These are phyloP conservation scores for Mirza zaza DNA, from an alignment of 2,113 vertebrate genomes.

Conservation along the genomic window DNA sequence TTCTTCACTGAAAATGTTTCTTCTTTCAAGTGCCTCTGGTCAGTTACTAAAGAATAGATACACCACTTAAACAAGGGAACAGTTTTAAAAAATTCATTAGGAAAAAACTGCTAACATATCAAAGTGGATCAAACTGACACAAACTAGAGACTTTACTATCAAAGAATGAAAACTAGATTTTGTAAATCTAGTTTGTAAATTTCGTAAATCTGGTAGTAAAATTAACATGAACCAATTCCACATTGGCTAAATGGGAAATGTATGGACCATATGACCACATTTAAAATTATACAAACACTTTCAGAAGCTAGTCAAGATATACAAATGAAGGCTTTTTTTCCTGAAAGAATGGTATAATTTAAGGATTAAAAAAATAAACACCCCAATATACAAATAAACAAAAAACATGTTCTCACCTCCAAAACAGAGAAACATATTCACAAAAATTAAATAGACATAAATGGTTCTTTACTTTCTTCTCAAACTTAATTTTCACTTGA, in stretches of 20 bases:
- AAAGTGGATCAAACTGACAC: background rate
- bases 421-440: background rate
- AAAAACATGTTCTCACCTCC: background rate
- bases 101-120: conserved; percentile 14
- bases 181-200: background rate
- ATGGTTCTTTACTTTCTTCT: background rate
- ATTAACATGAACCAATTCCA: background rate
- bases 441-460: background rate
- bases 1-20: conserved; percentile 55
- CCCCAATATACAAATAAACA: background rate
- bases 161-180: conserved; percentile 12
- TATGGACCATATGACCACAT: background rate
- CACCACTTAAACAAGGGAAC: conserved; percentile 9
- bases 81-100: conserved; percentile 18
- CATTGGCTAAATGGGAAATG: background rate
- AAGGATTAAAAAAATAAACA: conserved; percentile 15
- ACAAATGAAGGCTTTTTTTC: background rate
- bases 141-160: background rate
- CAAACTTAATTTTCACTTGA: conserved; percentile 29
- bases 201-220: conserved; percentile 29
- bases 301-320: background rate
- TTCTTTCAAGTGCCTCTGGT: conserved; percentile 49
- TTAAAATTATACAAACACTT: conserved; percentile 15
- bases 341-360: background rate
- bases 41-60: conserved; percentile 38